Conservation (phyloP, 2,888 invertebrate species). For the Spodoptera exigua region DNA sequence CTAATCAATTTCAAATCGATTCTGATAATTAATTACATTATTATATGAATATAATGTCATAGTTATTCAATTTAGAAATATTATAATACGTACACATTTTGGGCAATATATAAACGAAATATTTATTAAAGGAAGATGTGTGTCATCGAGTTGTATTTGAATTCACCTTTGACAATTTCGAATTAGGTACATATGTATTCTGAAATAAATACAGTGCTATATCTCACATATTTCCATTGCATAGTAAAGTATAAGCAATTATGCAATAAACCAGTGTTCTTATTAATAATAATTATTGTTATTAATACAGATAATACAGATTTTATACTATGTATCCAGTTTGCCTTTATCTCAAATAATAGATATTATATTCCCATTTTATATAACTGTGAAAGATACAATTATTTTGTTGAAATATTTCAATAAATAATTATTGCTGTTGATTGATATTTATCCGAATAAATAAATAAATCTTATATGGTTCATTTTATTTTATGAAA, state of each 20-base stretch:
- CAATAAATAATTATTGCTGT: slow-evolving; percentile 66
- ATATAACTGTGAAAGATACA: slow-evolving; percentile 41
- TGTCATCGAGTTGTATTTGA: too few relatives aligned
- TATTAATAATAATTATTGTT: slow-evolving; percentile 31
- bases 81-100: too few relatives aligned
- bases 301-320: slow-evolving; percentile 29
- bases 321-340: slow-evolving; percentile 36
- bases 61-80: neutral
- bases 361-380: slow-evolving; percentile 37
- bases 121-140: too few relatives aligned
- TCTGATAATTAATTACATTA: slow-evolving; percentile 10
- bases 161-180: too few relatives aligned
- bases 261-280: slow-evolving; percentile 32
- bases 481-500: neutral
- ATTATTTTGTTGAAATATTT: slow-evolving; percentile 65
- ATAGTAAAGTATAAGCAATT: slow-evolving; percentile 16
- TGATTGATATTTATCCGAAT: slow-evolving; percentile 64
- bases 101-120: too few relatives aligned
- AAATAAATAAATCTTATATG: slow-evolving; percentile 38
- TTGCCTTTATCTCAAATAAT: slow-evolving; percentile 50
- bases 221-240: too few relatives aligned
- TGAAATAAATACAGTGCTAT: too few relatives aligned
- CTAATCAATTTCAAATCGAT: slow-evolving; percentile 37
- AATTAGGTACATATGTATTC: too few relatives aligned
- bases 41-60: slow-evolving; percentile 14